phyloP scores from a whole-genome alignment of 2,113 vertebrate genomes.

The Lycaon pictus region DNA sequence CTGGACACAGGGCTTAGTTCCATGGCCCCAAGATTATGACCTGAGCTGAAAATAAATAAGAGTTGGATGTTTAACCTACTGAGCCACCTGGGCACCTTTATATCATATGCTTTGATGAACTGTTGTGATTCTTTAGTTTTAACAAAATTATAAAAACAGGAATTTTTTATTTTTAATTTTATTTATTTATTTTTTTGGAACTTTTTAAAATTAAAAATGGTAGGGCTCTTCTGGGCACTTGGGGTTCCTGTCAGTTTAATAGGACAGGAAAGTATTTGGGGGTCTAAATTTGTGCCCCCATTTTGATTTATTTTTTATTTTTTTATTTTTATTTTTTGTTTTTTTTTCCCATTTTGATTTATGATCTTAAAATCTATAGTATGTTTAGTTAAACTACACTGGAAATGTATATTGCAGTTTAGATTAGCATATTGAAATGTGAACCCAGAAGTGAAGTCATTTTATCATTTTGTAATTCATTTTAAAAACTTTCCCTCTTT shows the following conservation, averaged over 20 bases:
- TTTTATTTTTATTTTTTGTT: no score
- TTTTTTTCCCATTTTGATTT: neutral
- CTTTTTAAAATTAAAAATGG: neutral
- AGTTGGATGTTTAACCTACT: neutral
- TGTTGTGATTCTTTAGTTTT: slow-evolving; percentile 11
- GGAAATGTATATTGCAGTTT: neutral
- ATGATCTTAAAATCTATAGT: slow-evolving; percentile 9
- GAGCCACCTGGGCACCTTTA: no score
- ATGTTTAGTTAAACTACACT: neutral
- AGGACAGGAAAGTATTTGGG: neutral
- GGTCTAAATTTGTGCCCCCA: neutral
- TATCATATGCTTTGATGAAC: neutral
- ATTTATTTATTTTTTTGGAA: neutral
- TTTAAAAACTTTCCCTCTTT: neutral
- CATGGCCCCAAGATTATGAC: neutral
- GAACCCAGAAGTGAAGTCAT: neutral
- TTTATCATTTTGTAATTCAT: neutral
- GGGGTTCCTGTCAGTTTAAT: neutral
- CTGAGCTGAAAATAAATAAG: neutral
- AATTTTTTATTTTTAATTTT: neutral
- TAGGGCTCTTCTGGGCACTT: neutral
- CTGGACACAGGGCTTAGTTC: neutral
- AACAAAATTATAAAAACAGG: neutral
- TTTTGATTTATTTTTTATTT: neutral
- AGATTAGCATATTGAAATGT: slow-evolving; percentile 25